A percentile compares a stretch with the other conserved stretches of the same genome.
phyloP scores from a whole-genome alignment of 2,113 vertebrate species.

The Sclerurus mexicanus region DNA sequence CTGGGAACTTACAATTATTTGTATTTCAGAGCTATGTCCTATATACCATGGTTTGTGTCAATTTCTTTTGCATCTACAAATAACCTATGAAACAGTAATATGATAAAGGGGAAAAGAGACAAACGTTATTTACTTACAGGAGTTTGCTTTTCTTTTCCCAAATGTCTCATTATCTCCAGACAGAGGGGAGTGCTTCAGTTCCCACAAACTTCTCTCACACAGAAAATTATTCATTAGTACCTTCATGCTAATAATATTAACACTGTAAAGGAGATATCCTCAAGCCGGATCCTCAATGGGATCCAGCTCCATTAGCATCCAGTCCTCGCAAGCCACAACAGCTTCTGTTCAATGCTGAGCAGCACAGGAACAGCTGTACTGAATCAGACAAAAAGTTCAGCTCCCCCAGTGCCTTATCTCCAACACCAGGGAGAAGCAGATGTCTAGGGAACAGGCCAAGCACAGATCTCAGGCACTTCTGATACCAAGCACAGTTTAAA shows the following conservation, averaged over 20 bases:
- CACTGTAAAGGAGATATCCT: not conserved
- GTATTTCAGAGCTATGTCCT: not conserved
- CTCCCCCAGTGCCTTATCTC: not conserved
- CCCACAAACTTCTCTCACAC: not conserved
- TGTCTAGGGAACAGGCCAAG: not conserved
- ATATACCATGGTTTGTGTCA: not conserved
- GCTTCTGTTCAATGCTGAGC: not conserved
- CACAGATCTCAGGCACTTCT: not conserved
- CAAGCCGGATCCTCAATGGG: not conserved
- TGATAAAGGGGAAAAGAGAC: not conserved
- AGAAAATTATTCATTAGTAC: conserved; percentile 30
- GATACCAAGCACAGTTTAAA: not conserved
- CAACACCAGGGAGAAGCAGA: not conserved
- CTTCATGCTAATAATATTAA: conserved; percentile 3
- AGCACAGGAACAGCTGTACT: not conserved
- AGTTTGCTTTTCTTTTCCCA: conserved; percentile 23
- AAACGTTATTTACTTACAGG: not conserved
- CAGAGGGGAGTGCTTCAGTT: not conserved
- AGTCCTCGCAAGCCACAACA: not conserved
- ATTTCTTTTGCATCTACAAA: not conserved
- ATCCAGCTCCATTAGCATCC: not conserved
- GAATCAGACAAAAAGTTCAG: not conserved
- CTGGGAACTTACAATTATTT: not conserved
- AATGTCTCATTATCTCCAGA: not conserved
- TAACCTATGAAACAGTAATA: not conserved